Conservation (phyloP, 1,140 invertebrate genomes). For the Dendrolimus punctatus region DNA sequence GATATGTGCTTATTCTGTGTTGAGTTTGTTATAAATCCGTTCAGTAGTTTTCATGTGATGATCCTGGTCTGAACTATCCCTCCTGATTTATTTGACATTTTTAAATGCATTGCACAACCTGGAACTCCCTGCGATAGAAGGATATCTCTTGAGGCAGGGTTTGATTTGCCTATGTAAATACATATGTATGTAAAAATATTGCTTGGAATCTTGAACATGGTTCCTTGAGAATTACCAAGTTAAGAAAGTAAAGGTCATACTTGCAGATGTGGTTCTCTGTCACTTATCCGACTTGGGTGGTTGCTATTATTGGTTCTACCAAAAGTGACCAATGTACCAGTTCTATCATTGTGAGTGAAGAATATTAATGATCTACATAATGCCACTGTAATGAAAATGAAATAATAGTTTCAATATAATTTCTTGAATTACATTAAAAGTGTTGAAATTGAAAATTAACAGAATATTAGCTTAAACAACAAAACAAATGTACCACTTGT, state of each 20-base stretch:
- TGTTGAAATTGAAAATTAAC: no score
- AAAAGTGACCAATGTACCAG: slow-evolving; percentile 52
- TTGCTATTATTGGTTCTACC: slow-evolving; percentile 28
- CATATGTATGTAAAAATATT: not conserved
- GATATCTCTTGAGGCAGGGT: no score
- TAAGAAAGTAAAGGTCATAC: slow-evolving; percentile 18
- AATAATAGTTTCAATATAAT: slow-evolving; percentile 3
- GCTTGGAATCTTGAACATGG: not conserved
- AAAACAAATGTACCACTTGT: slow-evolving; percentile 35
- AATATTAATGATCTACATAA: slow-evolving; percentile 44
- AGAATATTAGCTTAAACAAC: not conserved
- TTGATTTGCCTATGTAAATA: no score
- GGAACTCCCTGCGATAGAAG: no score
- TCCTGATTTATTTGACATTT: no score
- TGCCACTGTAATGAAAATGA: slow-evolving; percentile 38
- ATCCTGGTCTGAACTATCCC: no score
- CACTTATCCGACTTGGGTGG: slow-evolving; percentile 41
- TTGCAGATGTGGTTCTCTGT: slow-evolving; percentile 56
- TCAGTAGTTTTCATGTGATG: no score
- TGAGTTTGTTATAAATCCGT: no score
- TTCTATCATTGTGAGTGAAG: slow-evolving; percentile 43
- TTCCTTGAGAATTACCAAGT: no score
- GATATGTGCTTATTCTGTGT: no score
- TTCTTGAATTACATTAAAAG: no score
- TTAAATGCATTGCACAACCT: no score